These are phyloP conservation scores for Chironomus striatipennis DNA, from an alignment of 1,140 invertebrate species.

Conservation along the genomic window DNA sequence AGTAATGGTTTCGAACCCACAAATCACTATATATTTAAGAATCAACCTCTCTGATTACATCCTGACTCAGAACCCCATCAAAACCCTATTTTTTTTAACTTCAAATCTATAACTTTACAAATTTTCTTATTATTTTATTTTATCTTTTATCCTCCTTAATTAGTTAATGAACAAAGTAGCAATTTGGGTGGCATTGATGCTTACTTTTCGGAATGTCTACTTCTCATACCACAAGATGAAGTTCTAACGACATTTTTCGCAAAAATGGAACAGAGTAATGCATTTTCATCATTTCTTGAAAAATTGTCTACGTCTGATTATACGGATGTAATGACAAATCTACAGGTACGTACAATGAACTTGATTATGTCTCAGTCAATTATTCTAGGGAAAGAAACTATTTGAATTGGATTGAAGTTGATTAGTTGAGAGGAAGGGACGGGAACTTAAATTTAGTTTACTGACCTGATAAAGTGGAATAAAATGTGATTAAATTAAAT, in stretches of 20 bases:
- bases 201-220: neutral
- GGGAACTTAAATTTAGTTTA: too few relatives aligned
- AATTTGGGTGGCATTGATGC: neutral
- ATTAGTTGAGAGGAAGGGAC: too few relatives aligned
- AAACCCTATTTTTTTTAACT: too few relatives aligned
- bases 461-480: too few relatives aligned
- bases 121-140: neutral
- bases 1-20: too few relatives aligned
- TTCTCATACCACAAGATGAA: neutral
- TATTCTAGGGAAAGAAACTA: neutral
- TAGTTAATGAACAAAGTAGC: neutral
- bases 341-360: neutral
- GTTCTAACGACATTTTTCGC: neutral
- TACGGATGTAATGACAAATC: neutral
- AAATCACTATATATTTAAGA: too few relatives aligned
- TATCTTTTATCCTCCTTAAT: too few relatives aligned
- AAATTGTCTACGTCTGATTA: neutral
- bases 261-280: neutral
- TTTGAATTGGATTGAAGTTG: too few relatives aligned
- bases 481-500: too few relatives aligned
- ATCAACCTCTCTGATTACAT: too few relatives aligned
- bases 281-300: neutral
- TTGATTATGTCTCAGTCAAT: neutral
- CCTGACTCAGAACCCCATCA: too few relatives aligned
- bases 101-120: too few relatives aligned